Percentiles rank a stretch among this genome's conserved stretches.
phyloP scores from a whole-genome alignment of 2,797 vertebrate genomes.

The Melanogrammus aeglefinus region DNA sequence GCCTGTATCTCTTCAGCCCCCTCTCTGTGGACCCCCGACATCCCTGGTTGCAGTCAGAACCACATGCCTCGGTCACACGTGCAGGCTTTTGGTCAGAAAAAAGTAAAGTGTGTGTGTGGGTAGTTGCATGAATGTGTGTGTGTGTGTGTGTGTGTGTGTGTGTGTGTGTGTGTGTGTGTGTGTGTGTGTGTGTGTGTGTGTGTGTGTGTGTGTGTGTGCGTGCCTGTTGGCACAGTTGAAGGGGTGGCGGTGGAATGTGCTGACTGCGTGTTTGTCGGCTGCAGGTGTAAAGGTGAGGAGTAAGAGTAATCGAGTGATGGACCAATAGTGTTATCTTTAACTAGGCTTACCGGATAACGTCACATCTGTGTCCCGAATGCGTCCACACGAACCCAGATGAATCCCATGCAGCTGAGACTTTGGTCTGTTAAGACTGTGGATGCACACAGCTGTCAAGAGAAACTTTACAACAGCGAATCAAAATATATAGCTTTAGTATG shows the following conservation, averaged over 20 bases:
- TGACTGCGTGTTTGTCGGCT: background rate
- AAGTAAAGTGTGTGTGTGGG: background rate
- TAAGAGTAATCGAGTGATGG: background rate
- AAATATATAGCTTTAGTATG: no score
- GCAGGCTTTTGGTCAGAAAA: conserved; percentile 21
- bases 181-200: no score
- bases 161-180: no score
- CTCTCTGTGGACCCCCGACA: background rate
- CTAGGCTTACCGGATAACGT: no score
- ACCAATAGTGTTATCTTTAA: no score
- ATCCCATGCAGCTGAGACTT: background rate
- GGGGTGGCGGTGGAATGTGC: background rate
- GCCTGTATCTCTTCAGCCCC: no score
- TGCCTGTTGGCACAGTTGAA: no score
- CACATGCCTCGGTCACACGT: conserved; percentile 33
- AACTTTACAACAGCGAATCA: no score
- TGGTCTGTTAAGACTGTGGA: background rate
- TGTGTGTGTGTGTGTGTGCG: no score
- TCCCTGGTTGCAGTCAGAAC: conserved; percentile 23
- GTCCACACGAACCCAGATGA: background rate
- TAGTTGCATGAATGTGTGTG: background rate
- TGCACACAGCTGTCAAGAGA: background rate
- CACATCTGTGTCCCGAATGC: no score
- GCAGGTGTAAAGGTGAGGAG: conserved; percentile 34
- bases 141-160: no score